Conservation (phyloP, 2,113 vertebrate genomes). For the Ageneiosus marmoratus region DNA sequence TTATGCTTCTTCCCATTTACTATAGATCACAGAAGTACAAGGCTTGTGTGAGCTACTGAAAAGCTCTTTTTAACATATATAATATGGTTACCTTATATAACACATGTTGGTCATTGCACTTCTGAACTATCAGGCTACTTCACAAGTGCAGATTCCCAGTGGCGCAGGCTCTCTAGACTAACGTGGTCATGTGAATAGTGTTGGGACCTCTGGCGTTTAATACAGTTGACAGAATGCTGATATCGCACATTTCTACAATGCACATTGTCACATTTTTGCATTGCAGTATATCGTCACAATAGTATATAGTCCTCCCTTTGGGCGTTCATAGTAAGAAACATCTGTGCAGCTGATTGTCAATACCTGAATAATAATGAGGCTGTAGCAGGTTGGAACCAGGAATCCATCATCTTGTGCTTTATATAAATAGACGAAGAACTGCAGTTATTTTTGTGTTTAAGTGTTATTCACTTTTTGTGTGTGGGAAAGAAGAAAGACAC, state of each 20-base stretch:
- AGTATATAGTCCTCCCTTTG: neutral
- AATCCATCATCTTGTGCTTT: neutral
- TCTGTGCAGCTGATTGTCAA: slow-evolving; percentile 8
- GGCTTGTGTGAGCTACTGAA: neutral
- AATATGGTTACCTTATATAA: neutral
- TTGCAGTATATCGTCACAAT: neutral
- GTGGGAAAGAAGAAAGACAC: neutral
- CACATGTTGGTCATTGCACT: neutral
- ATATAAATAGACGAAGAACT: neutral
- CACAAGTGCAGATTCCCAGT: neutral
- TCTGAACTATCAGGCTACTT: neutral
- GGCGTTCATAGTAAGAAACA: slow-evolving; percentile 1
- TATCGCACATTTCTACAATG: neutral
- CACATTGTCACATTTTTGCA: neutral
- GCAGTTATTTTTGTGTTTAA: neutral
- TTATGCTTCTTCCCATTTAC: neutral
- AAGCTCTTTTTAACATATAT: neutral
- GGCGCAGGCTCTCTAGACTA: neutral
- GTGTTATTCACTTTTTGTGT: neutral
- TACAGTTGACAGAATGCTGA: neutral
- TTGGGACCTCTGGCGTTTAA: neutral
- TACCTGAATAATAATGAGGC: neutral
- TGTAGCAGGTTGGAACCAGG: neutral
- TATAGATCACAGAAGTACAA: neutral
- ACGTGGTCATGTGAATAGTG: neutral